Base-by-base conservation (phyloP, 2,797 vertebrate genomes). In the Brachyalestes nurse region DNA sequence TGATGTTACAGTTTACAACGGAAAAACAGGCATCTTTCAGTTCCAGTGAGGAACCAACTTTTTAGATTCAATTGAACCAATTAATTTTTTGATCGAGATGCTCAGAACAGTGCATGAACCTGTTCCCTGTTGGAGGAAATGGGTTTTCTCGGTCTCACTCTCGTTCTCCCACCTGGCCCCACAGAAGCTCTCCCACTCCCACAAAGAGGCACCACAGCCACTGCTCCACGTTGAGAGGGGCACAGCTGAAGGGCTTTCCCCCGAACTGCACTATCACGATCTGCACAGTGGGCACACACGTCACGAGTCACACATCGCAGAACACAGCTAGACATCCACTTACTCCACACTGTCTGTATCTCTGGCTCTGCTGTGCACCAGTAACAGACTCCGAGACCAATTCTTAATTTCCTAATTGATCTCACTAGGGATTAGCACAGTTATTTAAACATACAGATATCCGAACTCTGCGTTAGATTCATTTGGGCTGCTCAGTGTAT, bases 171-270 rank as follows among this genome's bases (percentile, higher is more conserved):
- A 98, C 97, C 97, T 98, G 97, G 79, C 97, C 97, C 97, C 97
- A 98, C 80, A 98, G 94, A 78, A 98, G 95, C 89, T 97, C 96
- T 71, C 97, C 97, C 21, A 97, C 92, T 28, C 96, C 97, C 84
- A 98, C 95, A 77, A 97, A 97, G 72, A 98, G 94, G 90, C 97
- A 98, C 97, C 97, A 98, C 78, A 98, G 96, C 97, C 97, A 98
- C 89, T 98, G 96, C 84, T 97, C 95, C 8, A 96, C 13, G 77
- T 96, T 97, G 84, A 97, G 93, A 1, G 96, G 96, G 9, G 96
- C 94, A 62, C 97, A 98, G 94, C 96, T 97, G 92, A 98, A 97
- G 80, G 97, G 96, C 84, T 97, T 97, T 53, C 96, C 96, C 47
- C 96, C 97, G 64, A 95, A 98, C 91, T 97, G 96, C 82, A 97